phyloP scores from a whole-genome alignment of 2,888 invertebrate species.

The Philereme transversata region DNA sequence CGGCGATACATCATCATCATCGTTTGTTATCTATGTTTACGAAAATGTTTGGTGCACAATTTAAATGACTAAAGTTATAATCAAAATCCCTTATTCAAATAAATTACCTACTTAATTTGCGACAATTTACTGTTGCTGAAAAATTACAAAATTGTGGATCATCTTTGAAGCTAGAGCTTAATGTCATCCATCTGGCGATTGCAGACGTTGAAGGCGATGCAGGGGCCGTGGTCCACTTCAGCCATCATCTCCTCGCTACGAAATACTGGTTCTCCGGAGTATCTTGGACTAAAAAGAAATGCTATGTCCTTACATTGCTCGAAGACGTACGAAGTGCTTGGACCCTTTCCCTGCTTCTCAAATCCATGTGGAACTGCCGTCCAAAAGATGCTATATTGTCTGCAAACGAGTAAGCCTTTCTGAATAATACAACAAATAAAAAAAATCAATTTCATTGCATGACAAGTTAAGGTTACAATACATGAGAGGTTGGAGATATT shows the following conservation, averaged over 20 bases:
- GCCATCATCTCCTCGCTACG: constrained; percentile 56
- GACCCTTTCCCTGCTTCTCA: constrained; percentile 68
- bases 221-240: constrained; percentile 51
- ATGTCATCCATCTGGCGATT: not conserved
- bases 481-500: no score
- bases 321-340: constrained; percentile 62
- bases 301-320: constrained; percentile 59
- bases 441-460: no score
- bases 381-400: constrained; percentile 71
- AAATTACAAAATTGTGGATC: no score
- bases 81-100: no score
- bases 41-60: no score
- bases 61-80: no score
- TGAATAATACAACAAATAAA: not conserved
- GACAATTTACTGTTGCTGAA: no score
- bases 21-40: no score
- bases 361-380: constrained; percentile 72
- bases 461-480: no score
- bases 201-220: constrained; percentile 43
- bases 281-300: constrained; percentile 67
- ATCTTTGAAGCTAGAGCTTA: not conserved
- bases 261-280: constrained; percentile 69
- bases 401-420: constrained; percentile 53
- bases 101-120: no score
- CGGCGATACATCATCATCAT: not conserved